Evolutionary conservation across 2,113 vertebrate genomes (phyloP).

Genomic region (Neopipo cinnamomea): DNA sequence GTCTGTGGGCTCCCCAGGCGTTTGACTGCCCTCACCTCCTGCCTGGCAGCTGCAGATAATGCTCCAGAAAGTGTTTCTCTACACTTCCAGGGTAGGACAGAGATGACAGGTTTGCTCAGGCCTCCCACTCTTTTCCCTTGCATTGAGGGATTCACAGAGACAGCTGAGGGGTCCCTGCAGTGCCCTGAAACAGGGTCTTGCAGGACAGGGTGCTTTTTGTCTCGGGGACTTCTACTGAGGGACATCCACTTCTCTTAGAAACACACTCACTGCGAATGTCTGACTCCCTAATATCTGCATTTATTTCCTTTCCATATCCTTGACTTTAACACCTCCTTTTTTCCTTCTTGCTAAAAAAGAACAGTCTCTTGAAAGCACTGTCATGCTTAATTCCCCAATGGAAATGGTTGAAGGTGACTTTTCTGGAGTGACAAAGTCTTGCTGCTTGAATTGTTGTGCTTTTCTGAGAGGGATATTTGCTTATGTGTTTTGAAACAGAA

Average conservation of each 20-base stretch:
- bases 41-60: slow-evolving; percentile 20
- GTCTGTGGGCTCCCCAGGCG: background rate
- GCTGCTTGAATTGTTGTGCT: background rate
- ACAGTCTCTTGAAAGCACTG: background rate
- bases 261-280: background rate
- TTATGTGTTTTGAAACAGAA: background rate
- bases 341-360: background rate
- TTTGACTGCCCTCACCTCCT: background rate
- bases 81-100: background rate
- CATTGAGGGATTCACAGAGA: background rate
- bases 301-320: background rate
- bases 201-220: background rate
- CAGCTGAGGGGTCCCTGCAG: background rate
- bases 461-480: background rate
- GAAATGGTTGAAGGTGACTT: slow-evolving; percentile 12
- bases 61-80: background rate
- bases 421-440: background rate
- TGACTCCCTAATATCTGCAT: background rate
- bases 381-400: background rate
- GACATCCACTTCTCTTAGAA: background rate
- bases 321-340: background rate
- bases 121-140: background rate
- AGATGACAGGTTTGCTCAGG: background rate
- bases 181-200: background rate
- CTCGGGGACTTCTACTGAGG: accelerated